Conservation (phyloP, 2,797 vertebrate genomes). For the Carduelis carduelis region DNA sequence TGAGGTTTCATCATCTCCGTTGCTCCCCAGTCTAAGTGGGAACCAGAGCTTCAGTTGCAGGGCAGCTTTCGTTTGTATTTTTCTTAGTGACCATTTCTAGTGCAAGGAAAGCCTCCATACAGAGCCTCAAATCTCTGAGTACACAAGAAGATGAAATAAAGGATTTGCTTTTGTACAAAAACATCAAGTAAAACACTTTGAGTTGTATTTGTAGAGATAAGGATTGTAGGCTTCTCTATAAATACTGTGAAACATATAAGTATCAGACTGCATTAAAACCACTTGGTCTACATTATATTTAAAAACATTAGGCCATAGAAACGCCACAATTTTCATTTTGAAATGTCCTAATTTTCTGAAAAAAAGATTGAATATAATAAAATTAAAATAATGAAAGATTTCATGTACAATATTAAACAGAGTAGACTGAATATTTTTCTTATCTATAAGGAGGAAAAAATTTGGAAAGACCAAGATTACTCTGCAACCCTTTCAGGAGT, state of each 20-base stretch:
- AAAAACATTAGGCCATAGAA: neutral
- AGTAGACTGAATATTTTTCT: neutral
- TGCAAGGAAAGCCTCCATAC: neutral
- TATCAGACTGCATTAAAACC: neutral
- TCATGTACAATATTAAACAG: neutral
- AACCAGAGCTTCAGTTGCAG: neutral
- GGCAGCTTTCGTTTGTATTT: neutral
- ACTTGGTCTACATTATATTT: neutral
- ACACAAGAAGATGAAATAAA: neutral
- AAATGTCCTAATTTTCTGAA: neutral
- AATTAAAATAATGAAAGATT: neutral
- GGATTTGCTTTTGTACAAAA: neutral
- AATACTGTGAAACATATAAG: neutral
- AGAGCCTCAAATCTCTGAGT: neutral
- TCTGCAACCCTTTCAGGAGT: neutral
- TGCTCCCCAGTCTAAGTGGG: neutral
- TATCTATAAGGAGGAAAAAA: neutral
- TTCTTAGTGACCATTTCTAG: neutral
- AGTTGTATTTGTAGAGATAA: neutral
- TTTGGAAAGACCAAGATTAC: neutral
- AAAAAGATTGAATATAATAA: neutral
- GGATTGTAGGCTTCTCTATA: neutral
- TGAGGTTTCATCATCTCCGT: neutral
- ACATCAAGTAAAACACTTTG: neutral
- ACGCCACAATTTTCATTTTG: fast-evolving